Evolutionary conservation across 2,113 vertebrate species (phyloP).

Genomic region (Paradisaea rubra): DNA sequence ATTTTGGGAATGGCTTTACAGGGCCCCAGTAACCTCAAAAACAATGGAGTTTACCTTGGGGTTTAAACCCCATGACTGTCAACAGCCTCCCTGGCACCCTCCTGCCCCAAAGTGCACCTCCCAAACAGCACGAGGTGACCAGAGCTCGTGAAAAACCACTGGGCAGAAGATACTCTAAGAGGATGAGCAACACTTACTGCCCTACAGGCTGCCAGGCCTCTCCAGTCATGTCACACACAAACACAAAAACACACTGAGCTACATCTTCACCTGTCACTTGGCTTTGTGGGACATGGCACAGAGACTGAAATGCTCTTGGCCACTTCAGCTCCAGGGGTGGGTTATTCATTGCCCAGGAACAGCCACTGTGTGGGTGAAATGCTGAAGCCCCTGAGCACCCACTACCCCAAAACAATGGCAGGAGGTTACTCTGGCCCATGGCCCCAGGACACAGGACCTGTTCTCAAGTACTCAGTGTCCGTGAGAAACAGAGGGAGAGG

Average conservation of each 20-base stretch:
- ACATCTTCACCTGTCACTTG: accelerated
- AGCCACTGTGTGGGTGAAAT: neutral
- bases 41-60: neutral
- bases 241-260: neutral
- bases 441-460: neutral
- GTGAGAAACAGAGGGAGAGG: accelerated
- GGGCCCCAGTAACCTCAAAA: neutral
- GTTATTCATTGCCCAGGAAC: neutral
- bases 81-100: neutral
- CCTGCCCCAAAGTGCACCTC: neutral
- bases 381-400: neutral
- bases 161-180: neutral
- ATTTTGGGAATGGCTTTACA: neutral
- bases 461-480: neutral
- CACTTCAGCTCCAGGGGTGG: neutral
- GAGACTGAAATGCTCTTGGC: neutral
- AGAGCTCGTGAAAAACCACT: neutral
- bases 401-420: accelerated
- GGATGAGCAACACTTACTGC: neutral
- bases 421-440: neutral
- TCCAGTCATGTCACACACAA: neutral
- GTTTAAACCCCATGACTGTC: neutral
- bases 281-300: accelerated
- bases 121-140: accelerated
- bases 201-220: neutral